Conservation (phyloP, 2,888 invertebrate species). For the Protophormia terraenovae region DNA sequence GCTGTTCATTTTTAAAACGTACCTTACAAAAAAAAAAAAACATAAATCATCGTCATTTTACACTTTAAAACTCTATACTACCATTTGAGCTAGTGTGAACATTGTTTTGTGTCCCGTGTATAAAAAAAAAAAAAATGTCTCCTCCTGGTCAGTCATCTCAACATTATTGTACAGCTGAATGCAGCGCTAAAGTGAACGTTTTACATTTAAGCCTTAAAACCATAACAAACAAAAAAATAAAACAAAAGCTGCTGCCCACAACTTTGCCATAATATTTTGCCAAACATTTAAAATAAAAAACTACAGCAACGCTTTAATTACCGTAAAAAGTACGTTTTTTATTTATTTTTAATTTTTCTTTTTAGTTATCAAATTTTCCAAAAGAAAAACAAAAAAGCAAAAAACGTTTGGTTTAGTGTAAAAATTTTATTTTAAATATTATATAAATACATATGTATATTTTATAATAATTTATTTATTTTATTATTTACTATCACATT, state of each 20-base stretch:
- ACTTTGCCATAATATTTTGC: constrained; percentile 61
- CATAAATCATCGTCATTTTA: constrained; percentile 20
- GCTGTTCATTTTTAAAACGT: constrained; percentile 48
- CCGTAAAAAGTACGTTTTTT: constrained; percentile 67
- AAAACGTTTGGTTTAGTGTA: constrained; percentile 69
- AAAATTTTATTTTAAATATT: constrained; percentile 48
- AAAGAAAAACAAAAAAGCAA: constrained; percentile 19
- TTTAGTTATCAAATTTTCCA: constrained; percentile 15
- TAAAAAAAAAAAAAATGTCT: constrained; percentile 9
- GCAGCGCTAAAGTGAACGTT: constrained; percentile 39
- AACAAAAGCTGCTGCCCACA: constrained; percentile 61
- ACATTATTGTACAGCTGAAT: constrained; percentile 43
- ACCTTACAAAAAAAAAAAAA: background rate
- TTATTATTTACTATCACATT: constrained; percentile 4
- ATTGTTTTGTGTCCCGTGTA: constrained; percentile 52
- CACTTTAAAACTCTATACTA: constrained; percentile 31
- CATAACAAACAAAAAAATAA: constrained; percentile 8
- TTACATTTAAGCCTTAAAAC: constrained; percentile 23
- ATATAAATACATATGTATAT: constrained; percentile 46
- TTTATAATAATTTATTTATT: constrained; percentile 11
- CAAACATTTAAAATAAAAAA: constrained; percentile 28
- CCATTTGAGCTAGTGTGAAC: constrained; percentile 25
- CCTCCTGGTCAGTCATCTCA: constrained; percentile 42
- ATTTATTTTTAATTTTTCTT: constrained; percentile 50
- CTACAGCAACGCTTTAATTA: constrained; percentile 53